Conservation (phyloP, 2,888 invertebrate species). For the Eurytoma adleriae region DNA sequence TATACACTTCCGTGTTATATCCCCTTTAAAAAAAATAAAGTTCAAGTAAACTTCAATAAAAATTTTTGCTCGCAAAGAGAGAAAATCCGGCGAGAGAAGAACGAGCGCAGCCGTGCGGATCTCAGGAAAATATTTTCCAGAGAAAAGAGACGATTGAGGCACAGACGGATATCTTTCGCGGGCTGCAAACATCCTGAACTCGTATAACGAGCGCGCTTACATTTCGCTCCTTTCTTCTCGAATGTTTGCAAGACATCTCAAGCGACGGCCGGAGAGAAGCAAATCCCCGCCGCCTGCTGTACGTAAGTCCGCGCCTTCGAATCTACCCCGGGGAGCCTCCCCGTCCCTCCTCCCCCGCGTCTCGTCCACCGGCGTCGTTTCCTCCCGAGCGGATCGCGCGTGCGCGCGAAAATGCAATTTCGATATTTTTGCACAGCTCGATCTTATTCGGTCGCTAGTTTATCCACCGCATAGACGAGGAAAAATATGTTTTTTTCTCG, state of each 20-base stretch:
- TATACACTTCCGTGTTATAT: background rate
- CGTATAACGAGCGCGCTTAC: slow-evolving; percentile 27
- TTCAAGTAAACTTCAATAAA: background rate
- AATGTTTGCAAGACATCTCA: slow-evolving; percentile 45
- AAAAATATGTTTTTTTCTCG: no score
- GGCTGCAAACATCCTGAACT: slow-evolving; percentile 46
- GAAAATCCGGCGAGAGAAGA: background rate
- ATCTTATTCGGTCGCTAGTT: no score
- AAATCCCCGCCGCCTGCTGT: slow-evolving; percentile 24
- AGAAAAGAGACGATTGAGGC: slow-evolving; percentile 23
- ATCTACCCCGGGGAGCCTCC: slow-evolving; percentile 4
- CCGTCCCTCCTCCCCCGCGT: background rate
- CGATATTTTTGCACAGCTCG: slow-evolving; percentile 3
- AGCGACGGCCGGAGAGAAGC: slow-evolving; percentile 14
- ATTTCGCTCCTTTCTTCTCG: slow-evolving; percentile 19
- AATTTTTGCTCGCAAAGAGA: background rate
- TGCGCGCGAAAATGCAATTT: background rate
- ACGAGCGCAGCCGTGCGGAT: background rate
- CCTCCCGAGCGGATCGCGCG: background rate
- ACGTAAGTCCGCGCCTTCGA: slow-evolving; percentile 27
- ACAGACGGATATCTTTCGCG: background rate
- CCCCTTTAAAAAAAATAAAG: background rate
- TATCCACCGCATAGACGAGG: no score
- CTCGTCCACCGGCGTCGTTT: background rate
- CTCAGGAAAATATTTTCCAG: no score